Evolutionary conservation across 1,140 invertebrate species (phyloP).

Genomic region (Cylas formicarius): DNA sequence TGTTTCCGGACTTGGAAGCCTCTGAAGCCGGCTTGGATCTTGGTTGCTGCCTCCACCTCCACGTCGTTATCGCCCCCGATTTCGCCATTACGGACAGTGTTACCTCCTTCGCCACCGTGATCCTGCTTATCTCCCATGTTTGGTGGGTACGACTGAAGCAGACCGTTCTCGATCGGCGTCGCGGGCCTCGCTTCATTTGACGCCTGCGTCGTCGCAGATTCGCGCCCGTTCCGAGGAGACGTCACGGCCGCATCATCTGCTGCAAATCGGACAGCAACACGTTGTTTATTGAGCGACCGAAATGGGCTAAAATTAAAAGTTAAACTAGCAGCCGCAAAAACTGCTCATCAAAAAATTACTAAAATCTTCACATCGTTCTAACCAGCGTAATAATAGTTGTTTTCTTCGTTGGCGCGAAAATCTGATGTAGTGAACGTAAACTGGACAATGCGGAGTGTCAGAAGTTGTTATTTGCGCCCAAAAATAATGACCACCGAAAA

Average conservation of each 20-base stretch:
- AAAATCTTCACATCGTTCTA: too few species aligned
- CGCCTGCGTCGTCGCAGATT: conserved; percentile 23
- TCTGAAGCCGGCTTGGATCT: conserved; percentile 66
- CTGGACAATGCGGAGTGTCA: too few species aligned
- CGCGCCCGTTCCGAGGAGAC: conserved; percentile 21
- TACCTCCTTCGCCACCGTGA: conserved; percentile 30
- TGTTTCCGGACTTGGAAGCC: conserved; percentile 63
- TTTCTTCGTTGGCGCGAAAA: too few species aligned
- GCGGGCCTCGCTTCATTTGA: conserved; percentile 18
- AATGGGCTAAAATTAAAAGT: too few species aligned
- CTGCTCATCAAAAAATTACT: too few species aligned
- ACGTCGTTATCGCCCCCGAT: conserved; percentile 31
- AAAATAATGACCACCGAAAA: too few species aligned
- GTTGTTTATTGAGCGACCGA: conserved; percentile 17
- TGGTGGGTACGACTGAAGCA: conserved; percentile 25
- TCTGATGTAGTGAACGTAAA: too few species aligned
- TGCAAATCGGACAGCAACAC: conserved; percentile 20
- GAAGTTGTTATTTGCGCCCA: too few species aligned
- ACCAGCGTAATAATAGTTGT: too few species aligned
- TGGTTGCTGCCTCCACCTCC: conserved; percentile 57
- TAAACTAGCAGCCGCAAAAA: too few species aligned
- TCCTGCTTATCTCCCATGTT: too few species aligned
- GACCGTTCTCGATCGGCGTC: conserved; percentile 8
- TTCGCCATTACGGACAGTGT: conserved; percentile 20
- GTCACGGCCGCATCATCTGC: conserved; percentile 39